phyloP scores from a whole-genome alignment of 2,888 invertebrate genomes.

The Cataglyphis cursor region DNA sequence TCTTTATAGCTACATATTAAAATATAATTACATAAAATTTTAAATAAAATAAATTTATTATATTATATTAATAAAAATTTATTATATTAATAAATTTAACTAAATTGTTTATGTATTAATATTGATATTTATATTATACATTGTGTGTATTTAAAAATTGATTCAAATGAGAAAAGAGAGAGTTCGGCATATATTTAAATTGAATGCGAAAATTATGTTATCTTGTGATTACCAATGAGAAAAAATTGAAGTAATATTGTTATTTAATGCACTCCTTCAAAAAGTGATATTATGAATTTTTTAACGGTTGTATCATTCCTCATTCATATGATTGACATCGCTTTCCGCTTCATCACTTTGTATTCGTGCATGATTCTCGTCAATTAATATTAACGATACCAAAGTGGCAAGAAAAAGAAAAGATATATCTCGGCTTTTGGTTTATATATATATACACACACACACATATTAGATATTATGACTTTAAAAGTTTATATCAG shows the following conservation, averaged over 20 bases:
- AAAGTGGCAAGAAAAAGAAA: constrained; percentile 40
- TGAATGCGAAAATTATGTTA: background rate
- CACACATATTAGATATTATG: no score
- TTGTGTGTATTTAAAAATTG: background rate
- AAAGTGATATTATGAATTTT: background rate
- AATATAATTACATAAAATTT: background rate
- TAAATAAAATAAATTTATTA: background rate
- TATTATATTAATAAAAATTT: no score
- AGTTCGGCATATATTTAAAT: background rate
- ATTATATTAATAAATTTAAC: no score
- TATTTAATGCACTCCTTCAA: background rate
- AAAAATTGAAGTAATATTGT: background rate
- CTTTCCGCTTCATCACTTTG: background rate
- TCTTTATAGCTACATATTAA: background rate
- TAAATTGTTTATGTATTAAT: background rate
- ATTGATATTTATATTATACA: background rate
- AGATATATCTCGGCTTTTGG: constrained; percentile 32
- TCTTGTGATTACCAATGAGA: background rate
- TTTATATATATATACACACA: no score
- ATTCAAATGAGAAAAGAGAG: background rate
- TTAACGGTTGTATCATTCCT: background rate
- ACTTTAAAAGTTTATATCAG: no score
- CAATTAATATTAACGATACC: constrained; percentile 62
- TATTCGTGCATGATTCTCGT: background rate
- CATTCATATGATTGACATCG: background rate